phyloP scores from a whole-genome alignment of 2,888 invertebrate genomes.

The Hesperia comma region DNA sequence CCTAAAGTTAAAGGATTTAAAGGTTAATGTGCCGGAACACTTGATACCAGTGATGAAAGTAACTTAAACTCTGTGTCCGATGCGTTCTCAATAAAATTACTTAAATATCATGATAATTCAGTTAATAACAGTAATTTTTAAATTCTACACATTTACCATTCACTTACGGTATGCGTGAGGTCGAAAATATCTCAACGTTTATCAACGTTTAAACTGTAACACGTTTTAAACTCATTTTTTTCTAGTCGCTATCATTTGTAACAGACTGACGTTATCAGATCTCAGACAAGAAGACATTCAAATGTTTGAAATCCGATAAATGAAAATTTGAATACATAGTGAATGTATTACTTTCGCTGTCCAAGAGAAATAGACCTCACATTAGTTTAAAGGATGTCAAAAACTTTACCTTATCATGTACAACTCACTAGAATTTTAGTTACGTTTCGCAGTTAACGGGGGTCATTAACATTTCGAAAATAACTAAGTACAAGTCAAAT shows the following conservation, averaged over 20 bases:
- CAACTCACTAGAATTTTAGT: no score
- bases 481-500: no score
- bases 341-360: conserved; percentile 30
- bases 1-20: conserved; percentile 32
- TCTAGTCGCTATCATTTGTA: conserved; percentile 44
- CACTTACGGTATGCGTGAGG: conserved; percentile 37
- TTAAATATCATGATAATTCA: conserved; percentile 34
- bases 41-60: conserved; percentile 34
- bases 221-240: conserved; percentile 45
- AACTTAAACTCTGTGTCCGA: conserved; percentile 22
- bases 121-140: conserved; percentile 19
- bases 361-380: conserved; percentile 7
- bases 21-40: conserved; percentile 34
- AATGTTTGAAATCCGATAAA: conserved; percentile 35
- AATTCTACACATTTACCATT: conserved; percentile 24
- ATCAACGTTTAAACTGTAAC: conserved; percentile 48
- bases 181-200: conserved; percentile 34
- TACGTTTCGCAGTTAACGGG: no score
- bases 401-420: no score
- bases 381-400: conserved; percentile 6
- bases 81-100: conserved; percentile 30
- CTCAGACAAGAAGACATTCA: conserved; percentile 35
- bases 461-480: no score
- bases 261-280: conserved; percentile 46
- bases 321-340: conserved; percentile 35